phyloP scores from a whole-genome alignment of 2,888 invertebrate species.

The Mongoloraphidia duomilia region DNA sequence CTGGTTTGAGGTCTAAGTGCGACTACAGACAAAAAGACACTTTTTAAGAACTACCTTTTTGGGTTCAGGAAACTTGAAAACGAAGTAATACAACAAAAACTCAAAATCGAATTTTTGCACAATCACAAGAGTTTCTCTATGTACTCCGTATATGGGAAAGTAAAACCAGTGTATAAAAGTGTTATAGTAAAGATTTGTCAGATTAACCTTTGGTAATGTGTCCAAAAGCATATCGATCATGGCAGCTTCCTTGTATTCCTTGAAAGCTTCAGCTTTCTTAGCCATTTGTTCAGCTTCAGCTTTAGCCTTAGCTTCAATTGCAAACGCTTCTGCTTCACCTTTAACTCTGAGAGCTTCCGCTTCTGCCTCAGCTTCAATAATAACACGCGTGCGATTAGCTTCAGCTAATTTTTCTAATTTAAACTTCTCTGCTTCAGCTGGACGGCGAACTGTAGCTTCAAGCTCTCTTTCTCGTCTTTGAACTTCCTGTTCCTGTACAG shows the following conservation, averaged over 20 bases:
- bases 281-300: conserved; percentile 97
- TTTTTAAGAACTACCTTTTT: no score
- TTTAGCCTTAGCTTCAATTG: conserved; percentile 85
- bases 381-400: conserved; percentile 72
- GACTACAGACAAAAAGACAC: no score
- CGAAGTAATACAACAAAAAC: no score
- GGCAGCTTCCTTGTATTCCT: conserved; percentile 89
- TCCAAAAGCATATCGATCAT: conserved; percentile 96
- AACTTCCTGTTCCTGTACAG: conserved; percentile 60
- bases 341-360: conserved; percentile 76
- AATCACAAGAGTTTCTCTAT: no score
- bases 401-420: conserved; percentile 87
- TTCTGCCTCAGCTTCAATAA: conserved; percentile 93
- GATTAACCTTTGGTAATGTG: conserved; percentile 75
- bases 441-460: conserved; percentile 83
- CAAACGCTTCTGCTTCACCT: conserved; percentile 83
- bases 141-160: no score
- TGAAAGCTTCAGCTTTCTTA: conserved; percentile 94
- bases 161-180: no score
- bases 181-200: no score
- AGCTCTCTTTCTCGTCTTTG: conserved; percentile 80
- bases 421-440: conserved; percentile 90
- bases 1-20: no score
- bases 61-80: no score
- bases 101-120: no score